Evolutionary conservation across 2,888 invertebrate genomes (phyloP).

Genomic region (Allacma fusca): DNA sequence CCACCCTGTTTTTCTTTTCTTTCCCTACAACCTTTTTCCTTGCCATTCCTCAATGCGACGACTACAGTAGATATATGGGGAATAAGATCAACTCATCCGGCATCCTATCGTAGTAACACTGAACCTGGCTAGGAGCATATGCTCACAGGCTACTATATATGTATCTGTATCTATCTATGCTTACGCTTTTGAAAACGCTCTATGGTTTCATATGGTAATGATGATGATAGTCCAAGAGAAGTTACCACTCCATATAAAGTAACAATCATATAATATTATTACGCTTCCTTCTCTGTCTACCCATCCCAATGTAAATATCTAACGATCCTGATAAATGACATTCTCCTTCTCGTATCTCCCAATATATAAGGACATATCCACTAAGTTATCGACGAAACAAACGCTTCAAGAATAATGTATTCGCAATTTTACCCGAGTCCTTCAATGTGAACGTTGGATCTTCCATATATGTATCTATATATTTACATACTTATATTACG

Average conservation of each 20-base stretch:
- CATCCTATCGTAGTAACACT: too few species aligned
- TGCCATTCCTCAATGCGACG: not conserved
- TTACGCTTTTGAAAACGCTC: not conserved
- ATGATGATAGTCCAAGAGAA: conserved; percentile 9
- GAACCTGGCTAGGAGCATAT: too few species aligned
- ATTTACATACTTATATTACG: too few species aligned
- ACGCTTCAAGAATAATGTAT: not conserved
- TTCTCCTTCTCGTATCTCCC: not conserved
- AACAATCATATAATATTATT: conserved; percentile 26
- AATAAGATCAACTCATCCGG: too few species aligned
- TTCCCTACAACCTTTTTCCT: not conserved
- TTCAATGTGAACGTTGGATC: not conserved
- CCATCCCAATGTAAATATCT: conserved; percentile 15
- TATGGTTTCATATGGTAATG: not conserved
- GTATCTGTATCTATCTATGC: not conserved
- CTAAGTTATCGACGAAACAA: conserved; percentile 2
- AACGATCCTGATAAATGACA: conserved; percentile 23
- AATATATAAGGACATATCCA: conserved; percentile 11
- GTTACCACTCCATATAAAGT: conserved; percentile 14
- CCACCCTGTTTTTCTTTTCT: conserved; percentile 26
- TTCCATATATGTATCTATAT: too few species aligned
- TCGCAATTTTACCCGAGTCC: conserved; percentile 13
- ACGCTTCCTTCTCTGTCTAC: not conserved
- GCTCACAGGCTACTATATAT: too few species aligned
- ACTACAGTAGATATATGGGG: too few species aligned